phyloP scores from a whole-genome alignment of 2,113 vertebrate species.

The Mungos mungo region DNA sequence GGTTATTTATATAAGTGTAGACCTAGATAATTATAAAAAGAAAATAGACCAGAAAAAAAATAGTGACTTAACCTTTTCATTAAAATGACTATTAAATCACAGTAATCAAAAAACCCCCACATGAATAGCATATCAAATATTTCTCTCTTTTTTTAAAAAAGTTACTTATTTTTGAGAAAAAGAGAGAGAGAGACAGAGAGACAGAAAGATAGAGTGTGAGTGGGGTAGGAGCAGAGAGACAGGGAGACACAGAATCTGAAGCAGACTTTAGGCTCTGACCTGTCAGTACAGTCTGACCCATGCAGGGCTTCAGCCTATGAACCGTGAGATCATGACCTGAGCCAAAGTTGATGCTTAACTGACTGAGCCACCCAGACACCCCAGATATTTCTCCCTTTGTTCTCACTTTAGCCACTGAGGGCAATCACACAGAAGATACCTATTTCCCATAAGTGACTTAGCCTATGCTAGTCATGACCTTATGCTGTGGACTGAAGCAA shows the following conservation, averaged over 20 bases:
- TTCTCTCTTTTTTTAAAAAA: not conserved
- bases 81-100: not conserved
- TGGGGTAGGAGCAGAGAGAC: too few relatives aligned
- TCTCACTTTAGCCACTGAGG: not conserved
- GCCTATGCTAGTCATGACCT: not conserved
- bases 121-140: not conserved
- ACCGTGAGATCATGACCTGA: too few relatives aligned
- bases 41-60: not conserved
- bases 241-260: too few relatives aligned
- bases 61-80: not conserved
- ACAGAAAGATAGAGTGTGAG: too few relatives aligned
- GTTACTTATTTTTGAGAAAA: too few relatives aligned
- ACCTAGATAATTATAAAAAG: not conserved
- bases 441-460: rapidly evolving
- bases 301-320: too few relatives aligned
- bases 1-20: not conserved
- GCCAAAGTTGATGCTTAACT: too few relatives aligned
- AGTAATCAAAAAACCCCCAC: not conserved
- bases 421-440: not conserved
- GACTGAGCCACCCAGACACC: too few relatives aligned
- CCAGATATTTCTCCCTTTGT: not conserved
- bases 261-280: too few relatives aligned
- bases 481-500: not conserved
- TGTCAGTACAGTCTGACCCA: too few relatives aligned
- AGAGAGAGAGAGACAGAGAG: too few relatives aligned